Evolutionary conservation across 2,888 invertebrate species (phyloP).

Genomic region (Leptarthrus brevirostris): DNA sequence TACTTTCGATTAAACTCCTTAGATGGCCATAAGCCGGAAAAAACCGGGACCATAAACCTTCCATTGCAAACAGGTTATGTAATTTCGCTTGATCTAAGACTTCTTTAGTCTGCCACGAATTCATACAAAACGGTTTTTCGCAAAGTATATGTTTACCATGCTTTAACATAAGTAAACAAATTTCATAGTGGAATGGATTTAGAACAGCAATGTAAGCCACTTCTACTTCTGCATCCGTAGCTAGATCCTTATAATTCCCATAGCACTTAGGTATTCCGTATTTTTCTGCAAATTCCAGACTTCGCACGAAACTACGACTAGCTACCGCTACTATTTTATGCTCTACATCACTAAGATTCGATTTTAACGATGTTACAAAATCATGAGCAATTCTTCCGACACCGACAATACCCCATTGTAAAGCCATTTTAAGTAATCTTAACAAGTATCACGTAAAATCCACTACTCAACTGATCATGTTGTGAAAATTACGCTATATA

Average conservation of each 20-base stretch:
- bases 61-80: conserved; percentile 81
- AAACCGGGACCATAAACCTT: conserved; percentile 85
- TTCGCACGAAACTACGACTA: conserved; percentile 75
- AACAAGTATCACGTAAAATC: background rate
- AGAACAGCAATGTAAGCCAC: conserved; percentile 85
- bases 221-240: conserved; percentile 78
- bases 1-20: conserved; percentile 68
- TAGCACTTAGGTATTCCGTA: conserved; percentile 77
- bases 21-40: conserved; percentile 79
- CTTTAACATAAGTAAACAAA: conserved; percentile 77
- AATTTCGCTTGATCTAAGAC: conserved; percentile 74
- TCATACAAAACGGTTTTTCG: conserved; percentile 87
- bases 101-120: conserved; percentile 75
- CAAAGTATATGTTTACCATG: conserved; percentile 86
- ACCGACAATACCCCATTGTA: conserved; percentile 85
- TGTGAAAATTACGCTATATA: too few relatives aligned
- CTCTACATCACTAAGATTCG: conserved; percentile 72
- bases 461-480: too few relatives aligned
- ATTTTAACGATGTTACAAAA: conserved; percentile 76
- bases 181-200: conserved; percentile 76
- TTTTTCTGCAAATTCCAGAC: conserved; percentile 77
- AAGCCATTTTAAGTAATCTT: conserved; percentile 54
- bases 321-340: conserved; percentile 81
- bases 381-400: conserved; percentile 86
- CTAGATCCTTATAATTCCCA: conserved; percentile 78